Evolutionary conservation across 1,140 invertebrate genomes (phyloP), one percentile per base, ranked within the genome.

Genomic region (Nephotettix cincticeps): DNA sequence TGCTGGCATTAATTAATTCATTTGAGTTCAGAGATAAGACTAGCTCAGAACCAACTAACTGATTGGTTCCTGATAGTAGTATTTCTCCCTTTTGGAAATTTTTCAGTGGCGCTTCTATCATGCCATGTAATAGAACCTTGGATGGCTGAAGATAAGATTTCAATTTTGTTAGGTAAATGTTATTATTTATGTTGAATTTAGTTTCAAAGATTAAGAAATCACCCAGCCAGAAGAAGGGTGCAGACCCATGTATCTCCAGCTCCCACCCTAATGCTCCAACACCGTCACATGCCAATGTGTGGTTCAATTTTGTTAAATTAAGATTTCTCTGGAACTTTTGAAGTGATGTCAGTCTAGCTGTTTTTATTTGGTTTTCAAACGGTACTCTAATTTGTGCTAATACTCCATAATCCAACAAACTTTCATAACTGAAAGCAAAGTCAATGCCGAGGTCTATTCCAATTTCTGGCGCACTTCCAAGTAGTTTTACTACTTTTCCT

Each of bases 391-490:
- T n/a, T 61, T 61, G 56, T 2, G 56, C 56, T 25, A 61, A 27
- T 21, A 61, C 25, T 27, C 2, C 56, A 61, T 61, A 61, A 23
- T 61, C 6, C n/a, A 61, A 23, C 56, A 61, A 61, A n/a, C 56
- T 61, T 14, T 61, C 56, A 61, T 61, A 61, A 9, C 6, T 25
- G 25, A 27, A 61, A 6, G 14, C 56, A 61, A 61, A 61, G 23
- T 61, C 56, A 61, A 61, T 25, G 6, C 56, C 56, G 13, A 61
- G 27, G n/a, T 61, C 56, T 27, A 6, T 29, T 27, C 56, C 56
- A 9, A 61, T 14, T 29, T 27, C 2, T 6, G 56, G 56, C 25
- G 56, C 56, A 61, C 56, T 61, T 25, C 56, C 56, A 61, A 61
- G 21, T 9, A 61, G 4, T 27, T 29, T 61, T 27, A 61, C 27